These are phyloP conservation scores for Xiphorhynchus erythropygius DNA, from an alignment of 2,797 vertebrate species.

Conservation along the genomic window DNA sequence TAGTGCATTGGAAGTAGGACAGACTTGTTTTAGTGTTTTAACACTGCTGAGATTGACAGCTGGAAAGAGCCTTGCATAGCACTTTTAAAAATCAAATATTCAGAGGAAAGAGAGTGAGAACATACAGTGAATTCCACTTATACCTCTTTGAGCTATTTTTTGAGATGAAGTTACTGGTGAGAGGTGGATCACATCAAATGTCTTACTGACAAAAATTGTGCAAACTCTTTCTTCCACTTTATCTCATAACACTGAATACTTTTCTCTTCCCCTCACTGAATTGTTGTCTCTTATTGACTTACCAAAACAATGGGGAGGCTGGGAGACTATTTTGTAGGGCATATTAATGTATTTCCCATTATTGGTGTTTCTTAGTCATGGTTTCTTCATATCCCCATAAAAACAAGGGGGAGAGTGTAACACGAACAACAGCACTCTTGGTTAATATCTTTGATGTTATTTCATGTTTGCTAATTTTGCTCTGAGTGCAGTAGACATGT, in stretches of 20 bases:
- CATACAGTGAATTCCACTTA: conserved; percentile 20
- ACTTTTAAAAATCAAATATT: conserved; percentile 13
- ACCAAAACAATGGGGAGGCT: not conserved
- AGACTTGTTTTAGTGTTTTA: not conserved
- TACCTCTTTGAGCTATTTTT: conserved; percentile 32
- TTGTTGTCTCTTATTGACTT: not conserved
- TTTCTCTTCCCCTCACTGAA: not conserved
- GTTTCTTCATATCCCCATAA: not conserved
- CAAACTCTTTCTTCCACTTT: not conserved
- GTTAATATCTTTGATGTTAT: not conserved
- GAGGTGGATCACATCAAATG: not conserved
- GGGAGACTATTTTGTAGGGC: not conserved
- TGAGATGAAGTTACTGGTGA: conserved; percentile 1
- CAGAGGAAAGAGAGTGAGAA: conserved; percentile 19
- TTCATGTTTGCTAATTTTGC: not conserved
- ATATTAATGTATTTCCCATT: not conserved
- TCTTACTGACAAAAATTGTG: not conserved
- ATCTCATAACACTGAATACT: not conserved
- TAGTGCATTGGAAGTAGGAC: conserved; percentile 1
- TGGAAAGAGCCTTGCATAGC: conserved; percentile 25
- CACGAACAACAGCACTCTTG: not conserved
- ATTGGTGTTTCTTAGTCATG: not conserved
- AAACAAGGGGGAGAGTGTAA: not conserved
- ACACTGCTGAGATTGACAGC: conserved; percentile 16
- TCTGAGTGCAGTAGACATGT: not conserved